These are phyloP conservation scores for Netelia virgata DNA, from an alignment of 2,888 invertebrate genomes.

Conservation along the genomic window DNA sequence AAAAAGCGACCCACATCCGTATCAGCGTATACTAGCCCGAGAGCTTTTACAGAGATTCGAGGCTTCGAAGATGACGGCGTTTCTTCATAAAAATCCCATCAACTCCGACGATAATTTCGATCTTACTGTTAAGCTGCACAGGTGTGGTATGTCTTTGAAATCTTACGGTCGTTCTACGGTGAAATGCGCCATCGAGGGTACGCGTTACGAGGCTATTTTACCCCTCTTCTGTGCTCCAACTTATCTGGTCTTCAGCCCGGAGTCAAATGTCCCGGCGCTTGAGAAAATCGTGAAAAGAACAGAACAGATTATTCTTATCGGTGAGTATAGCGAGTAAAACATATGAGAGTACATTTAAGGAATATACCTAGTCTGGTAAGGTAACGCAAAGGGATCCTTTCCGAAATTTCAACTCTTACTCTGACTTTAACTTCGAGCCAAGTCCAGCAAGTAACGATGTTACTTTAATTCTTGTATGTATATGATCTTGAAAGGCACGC, in stretches of 20 bases:
- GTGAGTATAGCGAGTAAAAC: slow-evolving; percentile 82
- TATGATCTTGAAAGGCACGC: too few species aligned
- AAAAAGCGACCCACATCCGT: slow-evolving; percentile 87
- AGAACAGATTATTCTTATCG: slow-evolving; percentile 90
- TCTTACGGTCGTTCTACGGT: slow-evolving; percentile 89
- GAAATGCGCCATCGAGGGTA: slow-evolving; percentile 88
- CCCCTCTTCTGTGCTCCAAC: slow-evolving; percentile 89
- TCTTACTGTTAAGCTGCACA: slow-evolving; percentile 88
- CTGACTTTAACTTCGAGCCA: too few species aligned
- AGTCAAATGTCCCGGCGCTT: slow-evolving; percentile 87
- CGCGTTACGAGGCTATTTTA: slow-evolving; percentile 89
- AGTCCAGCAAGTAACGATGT: too few species aligned
- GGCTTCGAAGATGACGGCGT: slow-evolving; percentile 89
- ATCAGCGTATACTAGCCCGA: slow-evolving; percentile 90
- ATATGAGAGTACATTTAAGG: not conserved
- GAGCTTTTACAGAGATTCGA: slow-evolving; percentile 90
- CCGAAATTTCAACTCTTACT: too few species aligned
- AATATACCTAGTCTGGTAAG: not conserved
- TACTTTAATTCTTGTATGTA: too few species aligned
- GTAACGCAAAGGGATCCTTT: too few species aligned
- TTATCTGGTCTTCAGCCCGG: slow-evolving; percentile 90
- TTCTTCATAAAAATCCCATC: slow-evolving; percentile 91
- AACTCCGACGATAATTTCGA: slow-evolving; percentile 88
- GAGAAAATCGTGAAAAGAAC: slow-evolving; percentile 89
- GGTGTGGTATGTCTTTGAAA: slow-evolving; percentile 90